Base-by-base conservation (phyloP, 2,113 vertebrate genomes). In the Nibea coibor region DNA sequence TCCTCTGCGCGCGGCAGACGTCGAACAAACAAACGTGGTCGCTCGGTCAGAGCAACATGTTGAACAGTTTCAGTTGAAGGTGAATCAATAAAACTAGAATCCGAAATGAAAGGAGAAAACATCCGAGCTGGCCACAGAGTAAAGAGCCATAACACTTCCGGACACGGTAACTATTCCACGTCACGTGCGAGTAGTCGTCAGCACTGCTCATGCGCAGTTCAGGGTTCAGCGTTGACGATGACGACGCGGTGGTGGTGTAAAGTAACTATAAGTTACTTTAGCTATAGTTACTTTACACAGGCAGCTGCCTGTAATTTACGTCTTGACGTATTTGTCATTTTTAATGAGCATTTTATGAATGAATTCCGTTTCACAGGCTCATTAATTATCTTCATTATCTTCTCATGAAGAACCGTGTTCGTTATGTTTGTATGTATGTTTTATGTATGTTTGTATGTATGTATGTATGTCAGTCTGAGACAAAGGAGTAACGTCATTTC, bases 121-220 rank as follows among this genome's bases (percentile, higher is more conserved):
- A 78, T 11, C 59, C n/a, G 2, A 73, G 56, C 67, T 70, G 65
- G 17, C 10, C 8, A 28, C 9, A 45, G 19, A 57, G 75, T 6
- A 24, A 10, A 45, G n/a, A 57, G 75, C 72, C 26, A 53, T 31
- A 3, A 57, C 67, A 88, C 86, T 93, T 93, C 89, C 90, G 91
- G 86, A 88, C 75, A 90, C 88, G 83, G 72, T 75, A 72, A 81
- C 66, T 31, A 8, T 4, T 75, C 39, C 79, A 88, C 82, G 83
- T 92, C 84, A 92, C 72, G 73, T 48, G 45, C 1, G 12, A 6
- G 20, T 1, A 0, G 53, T 54, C 51, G 24, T n/a, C 16, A 69
- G 10, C 17, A 4, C 15, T 35, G 31, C 65, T 5, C 5, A 26
- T 87, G 89, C 87, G 85, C 75, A 65, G 31, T 31, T n/a, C 0